A percentile compares a stretch with the other conserved stretches of the same genome.
These are phyloP conservation scores for Lepidurus couesii DNA, from an alignment of 1,140 invertebrate genomes.

Conservation along the genomic window DNA sequence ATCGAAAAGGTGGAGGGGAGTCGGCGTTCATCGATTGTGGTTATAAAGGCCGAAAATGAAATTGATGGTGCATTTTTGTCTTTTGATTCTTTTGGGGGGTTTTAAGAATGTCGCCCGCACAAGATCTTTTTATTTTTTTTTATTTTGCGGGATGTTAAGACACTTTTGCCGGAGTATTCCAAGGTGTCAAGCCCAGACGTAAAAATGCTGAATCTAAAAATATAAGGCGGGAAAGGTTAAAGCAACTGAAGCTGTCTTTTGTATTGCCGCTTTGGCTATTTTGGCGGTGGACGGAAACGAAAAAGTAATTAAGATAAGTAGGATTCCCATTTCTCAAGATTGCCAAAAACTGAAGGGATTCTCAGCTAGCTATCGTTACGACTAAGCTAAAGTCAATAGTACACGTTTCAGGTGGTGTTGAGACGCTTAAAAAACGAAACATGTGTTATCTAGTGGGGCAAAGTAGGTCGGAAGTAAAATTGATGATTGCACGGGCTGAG, in stretches of 20 bases:
- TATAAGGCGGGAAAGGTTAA: background rate
- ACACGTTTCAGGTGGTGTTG: no score
- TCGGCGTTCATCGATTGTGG: slow-evolving; percentile 16
- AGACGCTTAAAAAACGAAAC: background rate
- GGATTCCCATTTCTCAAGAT: background rate
- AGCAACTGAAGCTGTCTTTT: background rate
- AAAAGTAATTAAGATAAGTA: slow-evolving; percentile 16
- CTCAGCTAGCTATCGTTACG: background rate
- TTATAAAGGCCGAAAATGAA: background rate
- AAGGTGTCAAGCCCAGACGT: slow-evolving; percentile 3
- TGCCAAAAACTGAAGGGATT: background rate
- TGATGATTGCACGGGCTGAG: background rate
- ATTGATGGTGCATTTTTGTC: background rate
- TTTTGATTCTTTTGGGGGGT: background rate
- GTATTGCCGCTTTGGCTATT: background rate
- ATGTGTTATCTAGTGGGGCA: background rate
- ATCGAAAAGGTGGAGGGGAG: background rate
- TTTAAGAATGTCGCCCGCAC: background rate
- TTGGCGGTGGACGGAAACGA: background rate
- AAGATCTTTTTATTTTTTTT: background rate
- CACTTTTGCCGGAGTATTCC: background rate
- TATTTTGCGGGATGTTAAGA: slow-evolving; percentile 13
- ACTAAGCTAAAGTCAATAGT: no score
- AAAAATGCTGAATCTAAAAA: slow-evolving; percentile 6
- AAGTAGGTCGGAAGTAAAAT: slow-evolving; percentile 19